A percentile compares a stretch with the other conserved stretches of the same genome.
Conservation (phyloP, 2,888 invertebrate species). For the Yponomeuta plumbellus region DNA sequence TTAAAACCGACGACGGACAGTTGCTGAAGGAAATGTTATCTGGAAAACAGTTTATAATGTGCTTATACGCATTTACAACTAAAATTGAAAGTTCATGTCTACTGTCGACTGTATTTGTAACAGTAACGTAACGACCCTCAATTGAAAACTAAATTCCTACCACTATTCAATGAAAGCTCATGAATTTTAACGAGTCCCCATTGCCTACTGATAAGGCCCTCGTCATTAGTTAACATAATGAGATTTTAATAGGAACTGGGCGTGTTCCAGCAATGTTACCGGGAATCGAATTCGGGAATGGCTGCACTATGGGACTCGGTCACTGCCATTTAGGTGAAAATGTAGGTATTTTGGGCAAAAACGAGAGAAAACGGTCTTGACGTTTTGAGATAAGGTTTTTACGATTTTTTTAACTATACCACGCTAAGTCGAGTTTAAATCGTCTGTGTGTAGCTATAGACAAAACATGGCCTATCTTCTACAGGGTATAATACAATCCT, state of each 20-base stretch:
- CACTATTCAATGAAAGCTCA: not conserved
- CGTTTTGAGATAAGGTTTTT: too few species aligned
- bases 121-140: not conserved
- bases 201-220: not conserved
- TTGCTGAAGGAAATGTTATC: too few species aligned
- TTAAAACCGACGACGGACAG: too few species aligned
- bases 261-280: not conserved
- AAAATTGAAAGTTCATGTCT: not conserved
- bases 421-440: too few species aligned
- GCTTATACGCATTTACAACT: too few species aligned
- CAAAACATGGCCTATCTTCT: too few species aligned
- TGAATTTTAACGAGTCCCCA: slow-evolving; percentile 1
- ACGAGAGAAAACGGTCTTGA: too few species aligned
- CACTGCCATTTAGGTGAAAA: not conserved
- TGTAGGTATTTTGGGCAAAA: too few species aligned
- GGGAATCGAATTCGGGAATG: not conserved
- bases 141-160: not conserved
- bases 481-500: too few species aligned
- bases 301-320: not conserved
- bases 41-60: too few species aligned
- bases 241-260: slow-evolving; percentile 5
- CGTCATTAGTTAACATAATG: slow-evolving; percentile 1
- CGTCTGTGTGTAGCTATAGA: too few species aligned
- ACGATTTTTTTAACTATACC: too few species aligned
- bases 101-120: not conserved